Base-by-base conservation (phyloP, 92 coral and sea anemone genomes). In the Porites lobata region DNA sequence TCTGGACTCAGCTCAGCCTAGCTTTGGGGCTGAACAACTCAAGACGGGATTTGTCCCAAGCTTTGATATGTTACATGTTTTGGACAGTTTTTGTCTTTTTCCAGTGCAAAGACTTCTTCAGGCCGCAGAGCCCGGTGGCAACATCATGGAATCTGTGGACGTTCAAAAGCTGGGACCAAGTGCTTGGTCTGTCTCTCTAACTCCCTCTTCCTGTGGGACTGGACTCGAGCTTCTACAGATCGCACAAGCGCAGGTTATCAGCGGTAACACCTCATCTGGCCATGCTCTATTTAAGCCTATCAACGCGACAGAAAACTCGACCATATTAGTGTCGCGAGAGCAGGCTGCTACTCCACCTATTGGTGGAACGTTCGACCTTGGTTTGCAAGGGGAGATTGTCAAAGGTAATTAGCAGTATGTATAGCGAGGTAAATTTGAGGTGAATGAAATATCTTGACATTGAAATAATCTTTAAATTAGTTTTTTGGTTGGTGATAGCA, bases 191-290 rank as follows among this genome's bases (percentile, higher is more conserved):
- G 50, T 96, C 24, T 58, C 82, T 65, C 65, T 94, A 21, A 88
- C 92, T 20, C 96, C 96, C 53, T 93, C 92, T 52, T 87, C 83
- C 47, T 96, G 96, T 89, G 98, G 96, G 7, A 86, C 87, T 59
- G 94, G 90, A 51, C 84, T 96, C 66, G 94, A 91, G 3, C 91
- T 91, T 76, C 54, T 94, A 68, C 77, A 80, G 29, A 86, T 96
- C 65, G 92, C 85, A 13, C 96, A 88, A 50, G 93, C 94, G 51
- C 76, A 32, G 26, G 65, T 56, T 63, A 74, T 84, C 82, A 76
- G 90, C 76, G 90, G 87, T 12, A 90, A 87, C 58, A 58, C 87
- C 26, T 53, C 92, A 80, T 75, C 76, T 69, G 73, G 71, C 75
- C 32, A 81, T 73, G 90, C 85, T 14, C 65, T 77, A 47, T 94